Evolutionary conservation across 2,797 vertebrate species (phyloP).

Genomic region (Gastrophryne carolinensis): DNA sequence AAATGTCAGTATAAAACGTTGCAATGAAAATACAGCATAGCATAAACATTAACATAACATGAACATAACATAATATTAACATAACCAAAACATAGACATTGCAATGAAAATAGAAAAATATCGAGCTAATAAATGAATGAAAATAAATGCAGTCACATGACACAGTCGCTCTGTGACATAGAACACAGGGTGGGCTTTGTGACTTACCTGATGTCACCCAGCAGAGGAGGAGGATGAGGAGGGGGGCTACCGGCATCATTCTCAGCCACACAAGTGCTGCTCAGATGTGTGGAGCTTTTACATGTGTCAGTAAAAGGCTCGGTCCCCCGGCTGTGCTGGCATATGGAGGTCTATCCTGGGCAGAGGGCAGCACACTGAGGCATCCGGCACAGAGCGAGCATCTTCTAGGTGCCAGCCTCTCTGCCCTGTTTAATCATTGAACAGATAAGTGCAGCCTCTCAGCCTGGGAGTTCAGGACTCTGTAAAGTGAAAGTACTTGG

Average conservation of each 20-base stretch:
- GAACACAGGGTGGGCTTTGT: too few species aligned
- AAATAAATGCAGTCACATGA: too few species aligned
- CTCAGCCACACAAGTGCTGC: not conserved
- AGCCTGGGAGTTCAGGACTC: not conserved
- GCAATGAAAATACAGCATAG: too few species aligned
- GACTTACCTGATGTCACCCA: slow-evolving; percentile 17
- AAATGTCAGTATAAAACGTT: too few species aligned
- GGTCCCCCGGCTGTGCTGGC: not conserved
- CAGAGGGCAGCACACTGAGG: not conserved
- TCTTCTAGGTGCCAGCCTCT: not conserved
- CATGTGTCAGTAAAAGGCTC: not conserved
- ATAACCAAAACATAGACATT: too few species aligned
- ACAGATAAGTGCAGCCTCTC: not conserved
- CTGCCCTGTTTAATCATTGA: slow-evolving; percentile 38
- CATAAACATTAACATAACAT: too few species aligned
- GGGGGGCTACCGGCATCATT: not conserved
- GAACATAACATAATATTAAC: too few species aligned
- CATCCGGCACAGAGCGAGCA: not conserved
- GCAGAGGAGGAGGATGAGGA: slow-evolving; percentile 4
- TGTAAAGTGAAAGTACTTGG: not conserved
- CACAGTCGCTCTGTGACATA: too few species aligned
- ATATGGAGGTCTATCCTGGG: not conserved
- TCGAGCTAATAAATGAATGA: too few species aligned
- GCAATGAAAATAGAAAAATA: too few species aligned
- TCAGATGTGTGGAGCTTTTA: not conserved